These are phyloP conservation scores for Aix galericulata DNA, from an alignment of 2,113 vertebrate genomes.

Conservation along the genomic window DNA sequence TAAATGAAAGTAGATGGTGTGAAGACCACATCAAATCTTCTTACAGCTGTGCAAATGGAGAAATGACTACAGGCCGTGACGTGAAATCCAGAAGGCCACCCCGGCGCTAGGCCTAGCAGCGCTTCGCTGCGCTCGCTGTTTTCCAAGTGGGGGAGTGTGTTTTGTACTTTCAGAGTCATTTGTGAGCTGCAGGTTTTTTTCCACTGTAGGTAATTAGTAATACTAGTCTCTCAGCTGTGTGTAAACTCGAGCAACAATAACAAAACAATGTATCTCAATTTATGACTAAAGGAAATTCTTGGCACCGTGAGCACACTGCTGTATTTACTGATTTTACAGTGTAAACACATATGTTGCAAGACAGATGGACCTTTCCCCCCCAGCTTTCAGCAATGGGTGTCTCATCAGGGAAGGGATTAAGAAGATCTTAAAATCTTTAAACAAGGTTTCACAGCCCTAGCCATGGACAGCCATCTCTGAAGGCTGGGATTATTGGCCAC, in stretches of 20 bases:
- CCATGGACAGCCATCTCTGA: conserved; percentile 41
- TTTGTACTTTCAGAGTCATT: no score
- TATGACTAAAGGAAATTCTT: conserved; percentile 76
- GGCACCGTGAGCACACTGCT: conserved; percentile 70
- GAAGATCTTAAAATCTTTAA: conserved; percentile 78
- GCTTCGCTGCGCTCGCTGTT: not conserved
- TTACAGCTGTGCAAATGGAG: fast-evolving
- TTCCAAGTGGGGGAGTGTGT: not conserved
- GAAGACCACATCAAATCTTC: not conserved
- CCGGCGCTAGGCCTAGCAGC: fast-evolving
- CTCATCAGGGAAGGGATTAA: conserved; percentile 82
- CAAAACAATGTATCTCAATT: conserved; percentile 67
- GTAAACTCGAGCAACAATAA: conserved; percentile 57
- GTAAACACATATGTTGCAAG: conserved; percentile 82
- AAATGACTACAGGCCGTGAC: fast-evolving
- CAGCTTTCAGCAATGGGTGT: conserved; percentile 78
- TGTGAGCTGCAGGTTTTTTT: not conserved
- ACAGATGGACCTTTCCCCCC: conserved; percentile 84
- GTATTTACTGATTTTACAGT: conserved; percentile 79
- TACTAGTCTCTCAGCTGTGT: not conserved
- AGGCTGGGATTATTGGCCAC: conserved; percentile 39
- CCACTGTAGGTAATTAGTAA: not conserved
- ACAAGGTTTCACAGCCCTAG: conserved; percentile 72
- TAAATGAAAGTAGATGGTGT: fast-evolving
- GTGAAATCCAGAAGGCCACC: not conserved